phyloP scores from a whole-genome alignment of 2,888 invertebrate genomes.

The Helicoverpa assulta region DNA sequence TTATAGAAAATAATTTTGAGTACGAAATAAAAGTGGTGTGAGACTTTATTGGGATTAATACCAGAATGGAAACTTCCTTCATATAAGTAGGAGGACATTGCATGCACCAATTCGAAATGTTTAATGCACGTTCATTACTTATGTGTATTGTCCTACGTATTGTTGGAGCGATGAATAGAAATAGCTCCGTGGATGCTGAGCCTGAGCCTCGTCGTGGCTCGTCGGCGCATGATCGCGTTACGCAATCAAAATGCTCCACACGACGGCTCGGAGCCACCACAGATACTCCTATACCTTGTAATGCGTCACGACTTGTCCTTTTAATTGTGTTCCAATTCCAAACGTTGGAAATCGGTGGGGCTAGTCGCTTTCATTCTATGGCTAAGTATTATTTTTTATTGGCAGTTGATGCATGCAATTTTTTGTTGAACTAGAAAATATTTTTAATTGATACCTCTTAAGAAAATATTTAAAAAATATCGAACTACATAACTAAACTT shows the following conservation, averaged over 20 bases:
- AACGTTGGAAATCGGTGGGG: conserved; percentile 61
- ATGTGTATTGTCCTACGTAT: conserved; percentile 49
- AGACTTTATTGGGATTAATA: no score
- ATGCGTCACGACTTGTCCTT: conserved; percentile 78
- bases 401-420: neutral
- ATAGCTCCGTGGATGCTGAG: conserved; percentile 55
- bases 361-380: conserved; percentile 35
- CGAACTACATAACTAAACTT: no score
- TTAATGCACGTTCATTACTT: conserved; percentile 34
- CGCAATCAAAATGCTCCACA: conserved; percentile 71
- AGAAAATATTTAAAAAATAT: no score
- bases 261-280: conserved; percentile 66
- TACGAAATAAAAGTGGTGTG: no score
- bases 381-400: neutral
- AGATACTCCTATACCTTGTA: conserved; percentile 69
- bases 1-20: no score
- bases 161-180: conserved; percentile 54
- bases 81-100: conserved; percentile 11
- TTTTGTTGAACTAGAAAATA: no score
- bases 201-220: conserved; percentile 62
- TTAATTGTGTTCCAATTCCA: conserved; percentile 75
- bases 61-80: no score
- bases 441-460: no score
- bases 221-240: conserved; percentile 70
- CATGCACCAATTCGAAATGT: conserved; percentile 28